A percentile compares a stretch with the other conserved stretches of the same genome.
Conservation (phyloP, 1,140 invertebrate species). For the Venturia canescens region DNA sequence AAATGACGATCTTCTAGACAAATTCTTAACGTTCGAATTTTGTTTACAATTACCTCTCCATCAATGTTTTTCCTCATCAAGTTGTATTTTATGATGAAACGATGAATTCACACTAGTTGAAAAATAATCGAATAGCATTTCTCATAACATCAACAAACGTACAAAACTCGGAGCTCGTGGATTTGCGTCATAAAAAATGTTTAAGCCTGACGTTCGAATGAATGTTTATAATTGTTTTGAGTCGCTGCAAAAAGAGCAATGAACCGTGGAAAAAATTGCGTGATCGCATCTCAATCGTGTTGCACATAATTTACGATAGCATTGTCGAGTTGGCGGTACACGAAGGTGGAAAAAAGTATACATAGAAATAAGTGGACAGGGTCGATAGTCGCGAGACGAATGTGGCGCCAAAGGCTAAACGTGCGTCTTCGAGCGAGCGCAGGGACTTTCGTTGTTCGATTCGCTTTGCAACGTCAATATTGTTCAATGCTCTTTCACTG, state of each 20-base stretch:
- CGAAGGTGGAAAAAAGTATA: constrained; percentile 24
- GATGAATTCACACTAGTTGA: too few species aligned
- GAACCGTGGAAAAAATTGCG: background rate
- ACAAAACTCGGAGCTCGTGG: too few species aligned
- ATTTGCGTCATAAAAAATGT: too few species aligned
- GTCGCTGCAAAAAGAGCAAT: background rate
- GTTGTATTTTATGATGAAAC: too few species aligned
- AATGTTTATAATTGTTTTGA: too few species aligned
- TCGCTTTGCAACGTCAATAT: background rate
- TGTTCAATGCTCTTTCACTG: background rate
- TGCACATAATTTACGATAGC: background rate
- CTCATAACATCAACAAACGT: too few species aligned
- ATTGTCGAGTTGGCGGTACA: background rate
- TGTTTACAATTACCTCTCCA: too few species aligned
- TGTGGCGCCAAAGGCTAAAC: constrained; percentile 15
- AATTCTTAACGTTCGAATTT: too few species aligned
- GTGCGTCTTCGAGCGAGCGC: background rate
- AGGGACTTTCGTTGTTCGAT: constrained; percentile 6
- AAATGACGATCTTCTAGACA: too few species aligned
- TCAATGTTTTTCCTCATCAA: too few species aligned
- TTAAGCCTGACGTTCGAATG: too few species aligned
- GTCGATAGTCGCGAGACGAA: constrained; percentile 35
- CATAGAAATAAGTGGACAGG: constrained; percentile 21
- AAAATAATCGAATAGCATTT: too few species aligned
- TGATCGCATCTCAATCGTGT: constrained; percentile 11